Base-by-base conservation (phyloP, 2,888 invertebrate genomes). In the Opisthograptis luteolata region DNA sequence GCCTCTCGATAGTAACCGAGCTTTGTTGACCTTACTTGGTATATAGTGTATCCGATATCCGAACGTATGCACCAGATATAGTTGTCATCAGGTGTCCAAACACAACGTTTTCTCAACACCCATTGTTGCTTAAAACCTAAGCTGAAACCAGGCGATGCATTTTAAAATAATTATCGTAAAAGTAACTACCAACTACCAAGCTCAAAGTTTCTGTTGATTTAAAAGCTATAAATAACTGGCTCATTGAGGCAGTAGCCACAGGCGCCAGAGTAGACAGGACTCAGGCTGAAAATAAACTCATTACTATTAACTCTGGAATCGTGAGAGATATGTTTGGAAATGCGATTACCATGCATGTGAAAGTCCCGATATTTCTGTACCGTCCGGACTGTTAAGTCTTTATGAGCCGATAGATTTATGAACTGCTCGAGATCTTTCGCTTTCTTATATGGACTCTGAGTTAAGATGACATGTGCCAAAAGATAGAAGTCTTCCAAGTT, bases 21-120 rank as follows among this genome's bases (percentile, higher is more conserved):
- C 81, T 79, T 66, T 86, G 79, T 87, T 86, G 87, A 87, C 85
- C 81, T 81, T 81, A 79, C 71, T 73, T 65, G n/a, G n/a, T n/a
- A n/a, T n/a, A n/a, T n/a, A n/a, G n/a, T 73, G 79, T 86, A 87
- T 87, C 82, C 77, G 76, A 81, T 86, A 75, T 81, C 86, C 65
- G 67, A 28, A 8, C 28, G 40, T 39, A 51, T 57, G 78, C 69
- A 61, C 60, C 66, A 70, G 81, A 85, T 85, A 80, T 75, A 84
- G 78, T 76, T 76, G 82, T 84, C 81, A 76, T 80, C 85, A 80
- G 79, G 80, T 84, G 83, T 75, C 70, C 81, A 84, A 81, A 84
- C 73, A 83, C 39, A 51, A 44, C 60, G 44, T 31, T 51, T 56
- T 63, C 36, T 47, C 42, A 43, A 41, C 24, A 32, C 35, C 36